Conservation (phyloP, 1,140 invertebrate species). For the Condylostylus longicornis region DNA sequence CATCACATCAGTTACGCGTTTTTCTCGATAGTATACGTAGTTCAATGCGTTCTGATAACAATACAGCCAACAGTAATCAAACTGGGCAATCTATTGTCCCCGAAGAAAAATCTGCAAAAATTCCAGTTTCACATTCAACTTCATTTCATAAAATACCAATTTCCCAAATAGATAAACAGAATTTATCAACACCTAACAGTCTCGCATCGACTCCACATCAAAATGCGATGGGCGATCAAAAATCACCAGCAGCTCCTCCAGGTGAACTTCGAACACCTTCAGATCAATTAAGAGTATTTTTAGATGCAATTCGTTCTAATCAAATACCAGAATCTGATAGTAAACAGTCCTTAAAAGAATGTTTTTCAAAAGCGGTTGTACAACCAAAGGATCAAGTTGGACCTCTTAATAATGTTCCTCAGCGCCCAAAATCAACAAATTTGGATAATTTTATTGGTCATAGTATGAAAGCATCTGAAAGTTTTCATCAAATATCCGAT, state of each 20-base stretch:
- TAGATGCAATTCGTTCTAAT: slow-evolving; percentile 30
- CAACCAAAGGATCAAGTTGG: slow-evolving; percentile 4
- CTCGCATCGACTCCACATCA: too few relatives aligned
- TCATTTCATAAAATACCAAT: background rate
- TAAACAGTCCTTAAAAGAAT: slow-evolving; percentile 9
- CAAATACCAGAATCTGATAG: slow-evolving; percentile 26
- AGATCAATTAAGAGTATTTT: slow-evolving; percentile 27
- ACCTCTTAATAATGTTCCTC: background rate
- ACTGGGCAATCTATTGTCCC: slow-evolving; percentile 29
- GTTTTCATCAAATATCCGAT: slow-evolving; percentile 30
- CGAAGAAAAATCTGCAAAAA: slow-evolving; percentile 5
- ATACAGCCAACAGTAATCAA: too few relatives aligned
- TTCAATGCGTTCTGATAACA: slow-evolving; percentile 27
- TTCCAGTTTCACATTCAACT: slow-evolving; percentile 1
- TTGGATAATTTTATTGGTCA: slow-evolving; percentile 15
- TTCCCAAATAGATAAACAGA: too few relatives aligned
- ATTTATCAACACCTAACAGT: too few relatives aligned
- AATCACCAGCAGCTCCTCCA: background rate
- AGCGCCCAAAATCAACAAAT: slow-evolving; percentile 2
- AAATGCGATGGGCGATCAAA: too few relatives aligned
- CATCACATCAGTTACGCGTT: slow-evolving; percentile 24
- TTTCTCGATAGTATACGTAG: slow-evolving; percentile 30
- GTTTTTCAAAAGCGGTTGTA: slow-evolving; percentile 9
- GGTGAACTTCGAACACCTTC: slow-evolving; percentile 23
- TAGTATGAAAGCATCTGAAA: slow-evolving; percentile 26